Percentiles rank a stretch among this genome's conserved stretches.
Evolutionary conservation across 2,797 vertebrate species (phyloP).

Genomic region (Lutjanus argentimaculatus): DNA sequence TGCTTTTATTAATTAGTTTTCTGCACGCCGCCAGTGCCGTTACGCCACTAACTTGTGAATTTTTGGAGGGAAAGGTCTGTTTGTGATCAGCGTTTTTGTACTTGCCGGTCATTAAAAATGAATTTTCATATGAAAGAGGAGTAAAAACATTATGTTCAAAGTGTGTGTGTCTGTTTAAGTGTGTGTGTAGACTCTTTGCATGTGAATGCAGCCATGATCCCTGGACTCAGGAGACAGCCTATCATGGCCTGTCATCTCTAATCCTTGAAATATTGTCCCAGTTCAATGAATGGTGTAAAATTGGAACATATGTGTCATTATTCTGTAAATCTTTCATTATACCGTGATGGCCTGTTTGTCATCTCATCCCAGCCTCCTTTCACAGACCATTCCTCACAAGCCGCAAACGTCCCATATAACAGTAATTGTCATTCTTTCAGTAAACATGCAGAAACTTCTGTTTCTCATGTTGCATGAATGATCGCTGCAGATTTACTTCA

Average conservation of each 20-base stretch:
- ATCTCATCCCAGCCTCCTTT: slow-evolving; percentile 13
- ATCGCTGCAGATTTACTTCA: slow-evolving; percentile 41
- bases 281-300: slow-evolving; percentile 76
- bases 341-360: slow-evolving; percentile 30
- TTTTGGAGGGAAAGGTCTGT: slow-evolving; percentile 32
- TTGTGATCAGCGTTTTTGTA: slow-evolving; percentile 31
- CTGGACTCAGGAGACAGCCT: slow-evolving; percentile 62
- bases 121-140: slow-evolving; percentile 67
- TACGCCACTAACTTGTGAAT: slow-evolving; percentile 15
- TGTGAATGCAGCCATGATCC: slow-evolving; percentile 90
- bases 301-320: slow-evolving; percentile 84
- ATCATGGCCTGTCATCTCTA: slow-evolving; percentile 74
- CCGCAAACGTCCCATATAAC: slow-evolving; percentile 27
- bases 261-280: slow-evolving; percentile 79
- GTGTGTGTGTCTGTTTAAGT: slow-evolving; percentile 20
- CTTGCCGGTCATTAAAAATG: slow-evolving; percentile 53
- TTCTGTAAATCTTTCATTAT: slow-evolving; percentile 83
- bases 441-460: slow-evolving; percentile 10
- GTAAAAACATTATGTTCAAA: slow-evolving; percentile 41
- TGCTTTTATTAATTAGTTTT: slow-evolving; percentile 75
- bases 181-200: slow-evolving; percentile 83
- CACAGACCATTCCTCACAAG: slow-evolving; percentile 23
- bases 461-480: slow-evolving; percentile 43
- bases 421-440: slow-evolving; percentile 5
- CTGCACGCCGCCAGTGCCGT: slow-evolving; percentile 20